Evolutionary conservation across 1,140 invertebrate genomes (phyloP).

Genomic region (Meloidogyne hapla): DNA sequence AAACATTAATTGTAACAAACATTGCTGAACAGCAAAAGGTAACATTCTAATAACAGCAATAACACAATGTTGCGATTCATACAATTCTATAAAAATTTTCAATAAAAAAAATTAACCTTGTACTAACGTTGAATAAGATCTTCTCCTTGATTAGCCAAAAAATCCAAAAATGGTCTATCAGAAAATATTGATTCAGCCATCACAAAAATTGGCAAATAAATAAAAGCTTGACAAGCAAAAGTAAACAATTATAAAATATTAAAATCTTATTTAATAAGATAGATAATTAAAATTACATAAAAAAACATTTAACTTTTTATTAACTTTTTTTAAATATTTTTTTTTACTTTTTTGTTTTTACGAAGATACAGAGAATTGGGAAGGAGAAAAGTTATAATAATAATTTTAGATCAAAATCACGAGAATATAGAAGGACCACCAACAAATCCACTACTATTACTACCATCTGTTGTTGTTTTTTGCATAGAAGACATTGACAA

Average conservation of each 20-base stretch:
- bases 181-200: not conserved
- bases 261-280: not conserved
- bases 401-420: conserved; percentile 17
- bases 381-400: not conserved
- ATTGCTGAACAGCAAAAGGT: conserved; percentile 45
- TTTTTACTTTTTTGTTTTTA: not conserved
- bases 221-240: not conserved
- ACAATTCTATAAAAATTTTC: conserved; percentile 30
- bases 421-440: conserved; percentile 22
- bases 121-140: conserved; percentile 27
- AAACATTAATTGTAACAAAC: conserved; percentile 40
- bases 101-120: not conserved
- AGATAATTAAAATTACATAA: not conserved
- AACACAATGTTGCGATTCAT: conserved; percentile 45
- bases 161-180: conserved; percentile 39
- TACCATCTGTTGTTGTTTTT: not conserved
- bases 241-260: not conserved
- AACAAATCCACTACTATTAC: not conserved
- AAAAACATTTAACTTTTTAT: not conserved
- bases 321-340: not conserved
- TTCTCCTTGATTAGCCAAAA: conserved; percentile 30
- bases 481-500: not conserved
- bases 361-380: not conserved
- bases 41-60: conserved; percentile 47
- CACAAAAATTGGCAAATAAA: not conserved